Conservation (phyloP, 53 echinoderm and acorn worm genomes). For the Glandiceps talaboti region DNA sequence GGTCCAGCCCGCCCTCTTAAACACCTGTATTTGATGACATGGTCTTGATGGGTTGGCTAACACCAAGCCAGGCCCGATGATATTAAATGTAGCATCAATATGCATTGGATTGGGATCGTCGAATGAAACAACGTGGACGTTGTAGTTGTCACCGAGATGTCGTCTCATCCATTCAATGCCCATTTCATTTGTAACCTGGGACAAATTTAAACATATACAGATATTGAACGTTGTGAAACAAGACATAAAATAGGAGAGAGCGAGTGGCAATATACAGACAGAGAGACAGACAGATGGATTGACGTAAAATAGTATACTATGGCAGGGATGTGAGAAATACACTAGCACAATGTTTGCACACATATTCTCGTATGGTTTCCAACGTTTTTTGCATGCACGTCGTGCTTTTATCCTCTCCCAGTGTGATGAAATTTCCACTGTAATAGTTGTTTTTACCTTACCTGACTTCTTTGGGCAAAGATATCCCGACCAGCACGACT, state of each 20-base stretch:
- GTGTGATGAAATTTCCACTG: background rate
- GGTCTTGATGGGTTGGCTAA: slow-evolving; percentile 76
- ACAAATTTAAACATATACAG: background rate
- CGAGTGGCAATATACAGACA: no score
- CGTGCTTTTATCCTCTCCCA: no score
- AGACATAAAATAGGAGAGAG: no score
- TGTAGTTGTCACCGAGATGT: slow-evolving; percentile 73
- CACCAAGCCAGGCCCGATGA: slow-evolving; percentile 91
- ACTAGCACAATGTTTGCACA: no score
- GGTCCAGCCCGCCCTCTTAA: slow-evolving; percentile 87
- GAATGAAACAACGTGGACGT: slow-evolving; percentile 71
- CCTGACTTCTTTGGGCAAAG: slow-evolving; percentile 95
- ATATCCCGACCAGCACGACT: slow-evolving; percentile 82
- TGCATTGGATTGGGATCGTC: slow-evolving; percentile 94
- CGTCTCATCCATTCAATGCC: slow-evolving; percentile 95
- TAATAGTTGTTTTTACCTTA: slow-evolving; percentile 8
- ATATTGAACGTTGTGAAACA: no score
- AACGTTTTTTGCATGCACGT: no score
- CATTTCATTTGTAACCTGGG: slow-evolving; percentile 81
- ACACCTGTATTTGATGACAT: slow-evolving; percentile 65
- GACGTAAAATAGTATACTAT: no score
- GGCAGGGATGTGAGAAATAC: no score
- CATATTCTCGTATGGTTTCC: no score
- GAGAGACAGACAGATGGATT: no score
- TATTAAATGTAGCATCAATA: slow-evolving; percentile 94